These are phyloP conservation scores for Drosophila cracens DNA, from an alignment of 2,888 invertebrate species.

Conservation along the genomic window DNA sequence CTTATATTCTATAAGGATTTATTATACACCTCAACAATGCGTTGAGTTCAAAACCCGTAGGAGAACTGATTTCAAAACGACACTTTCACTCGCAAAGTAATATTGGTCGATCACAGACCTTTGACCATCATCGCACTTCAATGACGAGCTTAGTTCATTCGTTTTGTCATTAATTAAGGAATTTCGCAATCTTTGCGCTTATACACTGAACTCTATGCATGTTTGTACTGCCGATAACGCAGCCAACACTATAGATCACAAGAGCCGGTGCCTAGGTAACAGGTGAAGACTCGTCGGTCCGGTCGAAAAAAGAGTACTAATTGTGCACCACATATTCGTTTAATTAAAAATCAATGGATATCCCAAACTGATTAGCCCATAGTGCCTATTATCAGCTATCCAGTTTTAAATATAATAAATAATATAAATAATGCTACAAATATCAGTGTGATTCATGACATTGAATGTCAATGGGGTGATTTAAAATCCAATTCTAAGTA, in stretches of 20 bases:
- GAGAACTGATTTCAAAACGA: constrained; percentile 42
- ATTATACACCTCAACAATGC: constrained; percentile 16
- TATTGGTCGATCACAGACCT: constrained; percentile 14
- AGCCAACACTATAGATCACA: constrained; percentile 46
- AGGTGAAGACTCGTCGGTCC: constrained; percentile 5
- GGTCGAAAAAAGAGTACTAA: constrained; percentile 27
- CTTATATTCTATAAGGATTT: background rate
- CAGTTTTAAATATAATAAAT: constrained; percentile 36
- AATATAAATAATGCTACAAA: constrained; percentile 27
- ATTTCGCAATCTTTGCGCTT: constrained; percentile 38
- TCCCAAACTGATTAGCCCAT: constrained; percentile 31
- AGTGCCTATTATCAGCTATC: constrained; percentile 33
- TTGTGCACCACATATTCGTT: constrained; percentile 46
- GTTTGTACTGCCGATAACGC: constrained; percentile 38
- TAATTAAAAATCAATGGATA: constrained; percentile 62
- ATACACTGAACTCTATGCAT: constrained; percentile 22
- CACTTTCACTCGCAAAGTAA: constrained; percentile 45
- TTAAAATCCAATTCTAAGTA: background rate
- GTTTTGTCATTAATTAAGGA: constrained; percentile 46
- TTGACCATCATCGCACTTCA: constrained; percentile 17
- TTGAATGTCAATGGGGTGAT: constrained; percentile 3
- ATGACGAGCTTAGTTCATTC: constrained; percentile 16
- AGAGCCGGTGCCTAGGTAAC: constrained; percentile 28
- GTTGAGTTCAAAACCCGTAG: constrained; percentile 19
- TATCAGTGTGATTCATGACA: constrained; percentile 35